phyloP scores from a whole-genome alignment of 1,140 invertebrate genomes.

The Aphaenogaster floridana region DNA sequence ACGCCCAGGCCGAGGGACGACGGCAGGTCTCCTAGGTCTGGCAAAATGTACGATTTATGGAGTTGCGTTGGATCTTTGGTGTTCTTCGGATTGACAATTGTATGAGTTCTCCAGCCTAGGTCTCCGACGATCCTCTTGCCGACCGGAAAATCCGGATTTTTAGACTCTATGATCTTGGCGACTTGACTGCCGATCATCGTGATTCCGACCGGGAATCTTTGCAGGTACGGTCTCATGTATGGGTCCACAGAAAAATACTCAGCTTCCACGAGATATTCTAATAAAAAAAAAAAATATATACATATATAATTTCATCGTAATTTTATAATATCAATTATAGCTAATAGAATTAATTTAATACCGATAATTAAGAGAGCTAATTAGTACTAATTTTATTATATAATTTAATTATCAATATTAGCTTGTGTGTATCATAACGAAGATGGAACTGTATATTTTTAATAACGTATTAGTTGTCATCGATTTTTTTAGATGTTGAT shows the following conservation, averaged over 20 bases:
- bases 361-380: background rate
- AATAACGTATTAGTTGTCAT: too few relatives aligned
- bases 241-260: conserved; percentile 91
- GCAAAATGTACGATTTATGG: conserved; percentile 83
- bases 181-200: conserved; percentile 90
- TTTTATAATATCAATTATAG: background rate
- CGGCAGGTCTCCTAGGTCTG: conserved; percentile 87
- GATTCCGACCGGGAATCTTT: conserved; percentile 85
- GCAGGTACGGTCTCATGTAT: conserved; percentile 89
- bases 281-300: conserved; percentile 62
- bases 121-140: conserved; percentile 88
- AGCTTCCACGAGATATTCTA: conserved; percentile 90
- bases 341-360: background rate
- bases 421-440: too few relatives aligned
- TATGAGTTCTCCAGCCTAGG: conserved; percentile 89
- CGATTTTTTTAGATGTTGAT: too few relatives aligned
- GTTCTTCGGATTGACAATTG: conserved; percentile 78
- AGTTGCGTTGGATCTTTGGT: background rate
- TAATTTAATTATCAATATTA: too few relatives aligned
- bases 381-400: background rate
- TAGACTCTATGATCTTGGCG: conserved; percentile 89
- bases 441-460: too few relatives aligned
- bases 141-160: conserved; percentile 88
- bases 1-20: conserved; percentile 88
- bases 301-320: background rate